Base-by-base conservation (phyloP, 1,140 invertebrate genomes). In the Gryllus bimaculatus region DNA sequence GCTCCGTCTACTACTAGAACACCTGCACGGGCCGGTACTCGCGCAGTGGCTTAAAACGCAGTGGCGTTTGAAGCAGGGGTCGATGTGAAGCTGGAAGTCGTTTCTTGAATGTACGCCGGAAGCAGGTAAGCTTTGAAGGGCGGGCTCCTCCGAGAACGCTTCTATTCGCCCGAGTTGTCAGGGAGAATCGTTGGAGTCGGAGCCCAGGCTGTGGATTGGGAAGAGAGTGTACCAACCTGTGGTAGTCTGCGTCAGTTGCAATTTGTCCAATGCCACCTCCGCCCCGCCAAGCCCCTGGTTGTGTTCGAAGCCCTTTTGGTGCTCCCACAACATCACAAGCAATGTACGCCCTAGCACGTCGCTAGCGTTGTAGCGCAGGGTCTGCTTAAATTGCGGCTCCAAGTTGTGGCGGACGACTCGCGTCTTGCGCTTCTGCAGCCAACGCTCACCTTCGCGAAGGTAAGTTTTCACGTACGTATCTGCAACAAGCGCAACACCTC, bases 391-490 rank as follows among this genome's bases (percentile, higher is more conserved):
- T 82, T 93, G 89, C 8, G 96, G 96, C 83, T 95, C 93, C 78
- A 89, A 90, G 47, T 90, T 92, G 82, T 93, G 93, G 47, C 93
- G 89, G 7, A 95, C 88, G 1, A 95, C 92, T 54, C 93, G 89
- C 0, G 96, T 98, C 85, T 98, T 98, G 81, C 95, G 92, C 84
- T 97, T 97, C 83, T 96, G 94, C 78, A 96, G 86, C 90, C 93
- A 93, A 81, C 93, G 91, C 76, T 95, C 93, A 48, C 94, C 94
- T 82, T 96, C 94, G 48, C 94, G 91, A 48, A 98, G 87, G 84
- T 97, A 97, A 76, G 95, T 97, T 87, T 98, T 98, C 76, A 97
- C 95, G 86, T 98, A 98, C 7, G 95, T 97, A 84, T 97, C 96
- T 88, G 90, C 86, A 80, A 76, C 47, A 76, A 26, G 8, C 18